A percentile compares a stretch with the other conserved stretches of the same genome.
These are phyloP conservation scores for Morone chrysops DNA, from an alignment of 2,113 vertebrate species.

Conservation along the genomic window DNA sequence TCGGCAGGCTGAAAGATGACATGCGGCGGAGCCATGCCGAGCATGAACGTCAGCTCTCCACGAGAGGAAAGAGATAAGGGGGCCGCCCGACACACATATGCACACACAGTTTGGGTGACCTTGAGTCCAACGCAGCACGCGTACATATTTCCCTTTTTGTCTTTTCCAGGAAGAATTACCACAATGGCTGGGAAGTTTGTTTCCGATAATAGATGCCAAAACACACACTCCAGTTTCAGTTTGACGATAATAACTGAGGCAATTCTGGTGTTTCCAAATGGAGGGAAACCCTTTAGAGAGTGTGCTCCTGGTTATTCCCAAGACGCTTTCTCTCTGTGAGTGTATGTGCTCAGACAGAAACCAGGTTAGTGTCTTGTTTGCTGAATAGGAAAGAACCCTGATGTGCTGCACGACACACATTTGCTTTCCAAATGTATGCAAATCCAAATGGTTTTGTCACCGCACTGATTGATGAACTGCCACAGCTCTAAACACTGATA, in stretches of 20 bases:
- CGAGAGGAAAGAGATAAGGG: constrained; percentile 40
- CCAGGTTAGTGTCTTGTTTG: constrained; percentile 54
- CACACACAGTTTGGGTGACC: constrained; percentile 53
- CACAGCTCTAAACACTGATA: constrained; percentile 10
- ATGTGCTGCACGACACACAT: constrained; percentile 43
- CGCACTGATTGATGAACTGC: constrained; percentile 48
- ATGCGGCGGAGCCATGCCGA: constrained; percentile 15
- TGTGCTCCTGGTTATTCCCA: constrained; percentile 14
- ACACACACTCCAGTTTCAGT: constrained; percentile 21
- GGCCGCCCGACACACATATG: neutral
- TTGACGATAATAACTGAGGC: neutral
- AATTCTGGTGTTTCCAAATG: constrained; percentile 32
- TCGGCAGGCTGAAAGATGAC: constrained; percentile 2
- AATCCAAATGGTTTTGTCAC: constrained; percentile 33
- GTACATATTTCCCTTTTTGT: constrained; percentile 43
- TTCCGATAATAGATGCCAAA: constrained; percentile 45
- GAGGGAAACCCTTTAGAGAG: constrained; percentile 37
- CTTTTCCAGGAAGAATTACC: constrained; percentile 41
- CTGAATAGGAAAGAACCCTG: constrained; percentile 20
- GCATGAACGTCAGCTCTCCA: constrained; percentile 26
- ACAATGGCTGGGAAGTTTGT: constrained; percentile 36
- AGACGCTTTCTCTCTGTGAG: neutral
- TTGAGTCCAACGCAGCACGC: constrained; percentile 23
- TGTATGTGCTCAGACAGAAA: constrained; percentile 21
- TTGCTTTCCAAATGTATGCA: constrained; percentile 73